phyloP scores from a whole-genome alignment of 2,113 vertebrate species.

The Euleptes europaea region DNA sequence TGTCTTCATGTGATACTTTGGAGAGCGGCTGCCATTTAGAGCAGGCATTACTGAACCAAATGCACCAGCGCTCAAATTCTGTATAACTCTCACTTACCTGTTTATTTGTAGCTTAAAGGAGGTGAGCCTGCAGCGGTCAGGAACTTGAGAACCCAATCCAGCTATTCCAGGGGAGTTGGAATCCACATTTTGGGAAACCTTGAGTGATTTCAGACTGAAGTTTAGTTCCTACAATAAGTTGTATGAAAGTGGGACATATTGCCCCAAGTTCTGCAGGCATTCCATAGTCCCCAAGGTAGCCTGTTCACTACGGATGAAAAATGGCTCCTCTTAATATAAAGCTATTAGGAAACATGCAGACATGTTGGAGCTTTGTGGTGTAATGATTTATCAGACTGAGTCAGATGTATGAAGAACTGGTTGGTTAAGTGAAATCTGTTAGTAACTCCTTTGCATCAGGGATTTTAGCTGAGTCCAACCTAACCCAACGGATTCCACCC shows the following conservation, averaged over 20 bases:
- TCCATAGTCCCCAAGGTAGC: background rate
- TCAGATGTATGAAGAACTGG: background rate
- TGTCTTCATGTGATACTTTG: no score
- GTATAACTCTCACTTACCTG: no score
- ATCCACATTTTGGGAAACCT: no score
- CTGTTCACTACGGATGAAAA: background rate
- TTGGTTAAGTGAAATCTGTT: slow-evolving; percentile 18
- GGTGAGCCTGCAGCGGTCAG: no score
- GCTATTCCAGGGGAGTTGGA: no score
- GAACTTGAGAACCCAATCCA: no score
- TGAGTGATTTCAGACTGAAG: no score
- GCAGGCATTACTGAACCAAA: no score
- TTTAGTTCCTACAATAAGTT: background rate
- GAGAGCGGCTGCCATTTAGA: no score
- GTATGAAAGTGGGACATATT: background rate
- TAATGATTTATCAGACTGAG: background rate
- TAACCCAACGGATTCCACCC: background rate
- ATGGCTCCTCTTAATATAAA: background rate
- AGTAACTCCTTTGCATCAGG: slow-evolving; percentile 12
- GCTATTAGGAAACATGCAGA: background rate
- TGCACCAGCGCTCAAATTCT: no score
- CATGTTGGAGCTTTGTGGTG: slow-evolving; percentile 19
- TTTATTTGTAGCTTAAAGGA: no score
- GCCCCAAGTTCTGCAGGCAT: background rate
- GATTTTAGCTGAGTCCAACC: background rate